Conservation (phyloP, 2,888 invertebrate species). For the Marronus borbonicus region DNA sequence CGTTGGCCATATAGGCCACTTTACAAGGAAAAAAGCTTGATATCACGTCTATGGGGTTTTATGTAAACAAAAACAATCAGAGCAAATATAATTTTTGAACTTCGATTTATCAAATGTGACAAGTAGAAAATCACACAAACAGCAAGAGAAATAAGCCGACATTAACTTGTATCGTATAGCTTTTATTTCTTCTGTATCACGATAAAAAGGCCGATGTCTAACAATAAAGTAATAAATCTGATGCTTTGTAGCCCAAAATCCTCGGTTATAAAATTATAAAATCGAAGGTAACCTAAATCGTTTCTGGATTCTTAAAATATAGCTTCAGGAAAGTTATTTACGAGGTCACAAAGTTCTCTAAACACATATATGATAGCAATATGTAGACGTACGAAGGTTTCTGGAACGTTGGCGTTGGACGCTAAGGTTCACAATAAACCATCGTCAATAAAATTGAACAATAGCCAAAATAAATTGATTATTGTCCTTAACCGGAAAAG, state of each 20-base stretch:
- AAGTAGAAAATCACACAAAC: background rate
- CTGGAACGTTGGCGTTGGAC: constrained; percentile 7
- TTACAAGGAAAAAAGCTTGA: no score
- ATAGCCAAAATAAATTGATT: constrained; percentile 42
- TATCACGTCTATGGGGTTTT: no score
- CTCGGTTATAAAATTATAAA: constrained; percentile 20
- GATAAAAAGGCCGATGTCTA: constrained; percentile 25
- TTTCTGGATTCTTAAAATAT: constrained; percentile 46
- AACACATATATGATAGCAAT: constrained; percentile 8
- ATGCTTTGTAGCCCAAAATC: constrained; percentile 34
- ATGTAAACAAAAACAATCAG: no score
- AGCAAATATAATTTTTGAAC: no score
- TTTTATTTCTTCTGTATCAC: constrained; percentile 25
- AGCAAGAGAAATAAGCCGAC: background rate
- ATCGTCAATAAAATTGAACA: constrained; percentile 30
- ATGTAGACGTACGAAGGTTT: constrained; percentile 3
- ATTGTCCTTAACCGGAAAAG: constrained; percentile 39
- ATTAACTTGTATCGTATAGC: constrained; percentile 14
- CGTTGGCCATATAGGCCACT: no score
- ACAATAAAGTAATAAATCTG: constrained; percentile 48
- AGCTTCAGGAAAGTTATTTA: constrained; percentile 42
- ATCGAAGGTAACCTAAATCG: constrained; percentile 39
- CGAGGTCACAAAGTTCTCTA: constrained; percentile 44
- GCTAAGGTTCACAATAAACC: constrained; percentile 17
- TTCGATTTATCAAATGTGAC: no score